These are phyloP conservation scores for Crocuta crocuta DNA, from an alignment of 2,113 vertebrate genomes.

Conservation along the genomic window DNA sequence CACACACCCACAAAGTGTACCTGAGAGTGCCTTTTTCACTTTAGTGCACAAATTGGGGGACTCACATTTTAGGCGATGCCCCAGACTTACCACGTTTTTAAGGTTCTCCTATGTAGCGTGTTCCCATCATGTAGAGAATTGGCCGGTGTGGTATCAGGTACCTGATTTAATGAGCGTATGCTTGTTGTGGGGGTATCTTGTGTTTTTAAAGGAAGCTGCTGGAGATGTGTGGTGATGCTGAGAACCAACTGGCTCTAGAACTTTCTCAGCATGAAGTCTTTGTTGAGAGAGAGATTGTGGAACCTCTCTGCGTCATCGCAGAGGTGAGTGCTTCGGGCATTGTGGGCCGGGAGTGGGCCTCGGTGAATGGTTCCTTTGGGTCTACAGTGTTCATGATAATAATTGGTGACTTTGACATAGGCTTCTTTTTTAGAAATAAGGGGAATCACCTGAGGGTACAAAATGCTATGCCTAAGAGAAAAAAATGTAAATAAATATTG, in stretches of 20 bases:
- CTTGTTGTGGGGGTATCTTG: constrained; percentile 26
- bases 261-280: constrained; percentile 95
- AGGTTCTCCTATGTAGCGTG: background rate
- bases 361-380: background rate
- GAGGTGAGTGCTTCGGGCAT: constrained; percentile 88
- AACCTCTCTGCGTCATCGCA: constrained; percentile 93
- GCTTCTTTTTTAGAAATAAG: background rate
- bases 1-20: rapidly evolving
- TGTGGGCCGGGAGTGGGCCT: too few species aligned
- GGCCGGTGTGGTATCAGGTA: rapidly evolving
- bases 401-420: background rate
- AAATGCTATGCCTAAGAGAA: background rate
- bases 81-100: background rate
- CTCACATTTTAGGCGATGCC: rapidly evolving
- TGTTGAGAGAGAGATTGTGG: constrained; percentile 96
- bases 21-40: background rate
- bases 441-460: background rate
- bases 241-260: constrained; percentile 95
- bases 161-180: background rate
- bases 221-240: constrained; percentile 96
- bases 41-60: background rate
- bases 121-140: too few species aligned
- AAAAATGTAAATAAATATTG: background rate
- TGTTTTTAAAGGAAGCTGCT: constrained; percentile 94
- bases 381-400: background rate